Base-by-base conservation (phyloP, 2,797 vertebrate species). In the Syndactyla subalaris region DNA sequence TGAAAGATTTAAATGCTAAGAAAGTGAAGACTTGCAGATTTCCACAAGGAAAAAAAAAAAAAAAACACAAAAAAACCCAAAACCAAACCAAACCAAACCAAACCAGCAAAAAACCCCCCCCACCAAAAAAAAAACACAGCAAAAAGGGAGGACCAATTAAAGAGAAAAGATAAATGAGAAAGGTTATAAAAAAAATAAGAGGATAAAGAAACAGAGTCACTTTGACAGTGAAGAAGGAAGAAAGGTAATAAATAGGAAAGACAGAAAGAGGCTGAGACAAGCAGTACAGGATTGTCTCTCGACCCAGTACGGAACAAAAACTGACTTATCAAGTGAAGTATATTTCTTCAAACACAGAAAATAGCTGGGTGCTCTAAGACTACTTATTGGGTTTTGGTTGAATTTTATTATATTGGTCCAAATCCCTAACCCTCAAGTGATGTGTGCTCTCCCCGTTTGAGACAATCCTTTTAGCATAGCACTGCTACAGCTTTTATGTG, bases 61-160 rank as follows among this genome's bases (percentile, higher is more conserved):
- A 51, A 51, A 27, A 10, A 16, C 8, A 10, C 18, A 26, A 49
- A 24, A 23, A 24, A 23, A 43, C 36, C 36, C 36, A 36, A 36
- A 36, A 36, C 9, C 9, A 9, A 20, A 45, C 19, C 43, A 45
- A 45, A 45, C 4, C 5, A 10, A 14, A 20, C n/a, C n/a, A 18
- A 52, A 55, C 7, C 13, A 16, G 32, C 16, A 41, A 7, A 41
- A 24, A 45, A 45, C 38, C 38, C 11, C 38, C 38, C 38, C 11
- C 38, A 11, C 38, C 38, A 38, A 38, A 38, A 4, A 43, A 43
- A 43, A 45, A 20, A 45, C 19, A 52, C 29, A 52, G 30, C 13
- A 22, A 7, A 2, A 3, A 1, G 3, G 3, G 5, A 22, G 2
- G 4, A 27, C 26, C 29, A 70, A 57, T 41, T 45, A 63, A 70